Conservation (phyloP, 2,113 vertebrate genomes). For the Elephas maximus region DNA sequence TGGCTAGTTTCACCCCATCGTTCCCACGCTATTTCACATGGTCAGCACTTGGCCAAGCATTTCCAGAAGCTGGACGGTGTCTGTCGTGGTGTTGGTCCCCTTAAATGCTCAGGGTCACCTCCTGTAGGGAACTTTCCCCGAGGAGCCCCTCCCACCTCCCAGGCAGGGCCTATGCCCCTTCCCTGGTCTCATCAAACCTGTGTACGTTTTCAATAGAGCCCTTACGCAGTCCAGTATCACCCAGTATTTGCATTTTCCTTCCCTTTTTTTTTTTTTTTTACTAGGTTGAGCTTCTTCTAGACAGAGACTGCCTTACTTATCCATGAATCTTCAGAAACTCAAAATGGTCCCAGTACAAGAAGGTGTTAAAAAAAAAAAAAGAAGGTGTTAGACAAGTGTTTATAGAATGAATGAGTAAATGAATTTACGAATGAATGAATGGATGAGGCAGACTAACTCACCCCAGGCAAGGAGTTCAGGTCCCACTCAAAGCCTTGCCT, state of each 20-base stretch:
- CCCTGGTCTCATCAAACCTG: no score
- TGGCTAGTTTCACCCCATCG: not conserved
- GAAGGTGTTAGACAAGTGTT: constrained; percentile 14
- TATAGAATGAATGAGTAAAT: not conserved
- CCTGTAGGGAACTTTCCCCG: not conserved
- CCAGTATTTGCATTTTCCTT: not conserved
- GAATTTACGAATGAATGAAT: not conserved
- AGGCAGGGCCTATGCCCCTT: not conserved
- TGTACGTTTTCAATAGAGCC: not conserved
- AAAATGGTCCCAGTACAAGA: not conserved
- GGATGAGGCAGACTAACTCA: not conserved
- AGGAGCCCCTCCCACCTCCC: not conserved
- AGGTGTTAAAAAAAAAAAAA: not conserved
- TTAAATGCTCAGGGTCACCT: no score
- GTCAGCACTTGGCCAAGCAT: not conserved
- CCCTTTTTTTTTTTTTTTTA: no score
- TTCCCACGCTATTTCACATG: not conserved
- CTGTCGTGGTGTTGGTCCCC: not conserved
- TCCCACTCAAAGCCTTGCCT: constrained; percentile 4
- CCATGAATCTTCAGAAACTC: constrained; percentile 24
- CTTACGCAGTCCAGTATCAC: not conserved
- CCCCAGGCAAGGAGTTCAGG: constrained; percentile 34
- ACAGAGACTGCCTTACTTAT: not conserved
- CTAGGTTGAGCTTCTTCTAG: not conserved
- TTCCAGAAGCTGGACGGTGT: not conserved